Evolutionary conservation across 2,113 vertebrate species (phyloP), one percentile per base, ranked within the genome.

Genomic region (Ceyx cyanopectus): DNA sequence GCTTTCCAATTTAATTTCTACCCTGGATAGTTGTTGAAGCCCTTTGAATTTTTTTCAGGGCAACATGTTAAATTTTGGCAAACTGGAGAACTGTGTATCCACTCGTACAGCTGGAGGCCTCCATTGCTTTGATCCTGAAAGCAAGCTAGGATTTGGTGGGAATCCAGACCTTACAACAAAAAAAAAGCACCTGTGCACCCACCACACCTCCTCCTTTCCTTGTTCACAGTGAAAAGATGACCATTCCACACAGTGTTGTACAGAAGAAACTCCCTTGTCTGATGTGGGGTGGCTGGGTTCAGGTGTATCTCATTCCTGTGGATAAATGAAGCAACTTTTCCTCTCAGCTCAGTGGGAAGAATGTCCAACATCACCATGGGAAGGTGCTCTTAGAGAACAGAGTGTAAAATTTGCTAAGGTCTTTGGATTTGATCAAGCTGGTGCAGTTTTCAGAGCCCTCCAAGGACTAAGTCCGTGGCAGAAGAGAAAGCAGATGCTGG

Each of bases 221-320:
- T 41, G 45, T 40, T 34, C 75, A 60, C 70, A 51, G 26, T 45
- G 20, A 13, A 22, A 19, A 32, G 34, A 37, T 0, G 1, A 80
- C 12, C 67, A 5, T 58, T 40, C 3, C 2, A 10, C 0, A 0
- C 10, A 0, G 2, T 6, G 40, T 5, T 26, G 29, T 20, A 18
- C 27, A 10, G 29, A 78, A 81, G 26, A 26, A 0, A 0, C 7
- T 83, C 18, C 40, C 27, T 32, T 4, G 4, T 62, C 12, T 70
- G 24, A 18, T 45, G 54, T 14, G 2, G 1, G 14, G 14, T n/a
- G n/a, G 53, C 34, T 84, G 62, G 14, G 12, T 32, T 34, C 54
- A 62, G 27, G 41, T 57, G 0, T 7, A 20, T 20, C 58, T 50
- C 56, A 5, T 14, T 12, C 4, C 0, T 29, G 34, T 32, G 46